Conservation (phyloP, 2,113 vertebrate genomes). For the Cyphomyrus plagiostoma region DNA sequence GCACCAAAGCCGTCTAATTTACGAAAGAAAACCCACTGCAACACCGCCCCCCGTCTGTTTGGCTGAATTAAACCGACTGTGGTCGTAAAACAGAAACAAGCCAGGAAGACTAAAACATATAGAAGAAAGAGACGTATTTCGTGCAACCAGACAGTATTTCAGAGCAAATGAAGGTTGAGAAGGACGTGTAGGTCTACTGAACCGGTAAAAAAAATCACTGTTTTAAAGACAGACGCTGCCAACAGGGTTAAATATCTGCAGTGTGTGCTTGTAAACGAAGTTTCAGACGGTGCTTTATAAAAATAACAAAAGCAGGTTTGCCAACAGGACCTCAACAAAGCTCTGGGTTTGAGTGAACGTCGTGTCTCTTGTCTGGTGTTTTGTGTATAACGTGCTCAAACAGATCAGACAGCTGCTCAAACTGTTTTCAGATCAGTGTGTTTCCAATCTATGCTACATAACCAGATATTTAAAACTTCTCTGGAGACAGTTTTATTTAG, state of each 20-base stretch:
- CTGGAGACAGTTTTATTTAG: neutral
- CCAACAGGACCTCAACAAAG: slow-evolving; percentile 33
- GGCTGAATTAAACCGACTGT: neutral
- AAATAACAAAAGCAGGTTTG: slow-evolving; percentile 26
- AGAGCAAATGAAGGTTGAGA: slow-evolving; percentile 23
- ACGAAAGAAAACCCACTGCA: neutral
- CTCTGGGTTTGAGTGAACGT: slow-evolving; percentile 24
- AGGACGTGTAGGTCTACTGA: neutral
- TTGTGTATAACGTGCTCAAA: slow-evolving; percentile 17
- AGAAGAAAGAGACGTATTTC: slow-evolving; percentile 31
- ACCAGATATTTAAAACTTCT: neutral
- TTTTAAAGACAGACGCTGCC: slow-evolving; percentile 25
- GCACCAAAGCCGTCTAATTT: neutral
- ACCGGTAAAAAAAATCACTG: slow-evolving; percentile 10
- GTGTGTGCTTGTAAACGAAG: slow-evolving; percentile 29
- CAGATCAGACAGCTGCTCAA: neutral
- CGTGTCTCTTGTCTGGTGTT: slow-evolving; percentile 20
- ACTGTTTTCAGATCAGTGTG: neutral
- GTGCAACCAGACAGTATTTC: slow-evolving; percentile 48
- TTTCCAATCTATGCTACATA: slow-evolving; percentile 36
- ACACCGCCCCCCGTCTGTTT: neutral
- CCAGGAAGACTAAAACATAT: slow-evolving; percentile 10
- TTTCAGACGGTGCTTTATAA: slow-evolving; percentile 22
- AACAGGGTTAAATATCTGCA: slow-evolving; percentile 25
- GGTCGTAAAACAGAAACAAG: neutral